Percentiles rank a stretch among this genome's conserved stretches.
Evolutionary conservation across 2,113 vertebrate species (phyloP).

Genomic region (Beaufortia kweichowensis): DNA sequence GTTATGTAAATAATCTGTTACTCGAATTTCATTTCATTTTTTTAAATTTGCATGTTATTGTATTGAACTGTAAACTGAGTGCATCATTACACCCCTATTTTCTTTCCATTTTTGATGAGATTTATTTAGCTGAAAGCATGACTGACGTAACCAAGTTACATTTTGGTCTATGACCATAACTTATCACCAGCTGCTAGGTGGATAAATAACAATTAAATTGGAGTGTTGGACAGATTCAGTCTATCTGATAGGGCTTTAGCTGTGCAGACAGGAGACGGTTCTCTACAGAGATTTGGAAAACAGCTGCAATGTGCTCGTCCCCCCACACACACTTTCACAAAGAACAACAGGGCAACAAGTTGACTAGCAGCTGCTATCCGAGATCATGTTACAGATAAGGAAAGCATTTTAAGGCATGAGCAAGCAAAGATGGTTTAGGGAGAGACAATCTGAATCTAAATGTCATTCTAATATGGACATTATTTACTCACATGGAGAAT

Average conservation of each 20-base stretch:
- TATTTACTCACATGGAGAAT: too few species aligned
- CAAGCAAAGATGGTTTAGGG: conserved; percentile 29
- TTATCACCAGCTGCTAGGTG: neutral
- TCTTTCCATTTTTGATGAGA: too few species aligned
- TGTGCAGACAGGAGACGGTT: conserved; percentile 3
- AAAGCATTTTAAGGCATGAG: conserved; percentile 42
- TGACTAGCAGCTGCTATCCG: conserved; percentile 49
- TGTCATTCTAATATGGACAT: neutral
- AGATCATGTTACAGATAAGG: conserved; percentile 54
- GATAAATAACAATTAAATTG: neutral
- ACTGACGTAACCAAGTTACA: neutral
- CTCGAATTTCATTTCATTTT: too few species aligned
- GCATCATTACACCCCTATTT: too few species aligned
- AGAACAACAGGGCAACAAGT: conserved; percentile 53
- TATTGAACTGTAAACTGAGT: too few species aligned
- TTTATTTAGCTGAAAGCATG: too few species aligned
- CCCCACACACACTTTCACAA: conserved; percentile 40
- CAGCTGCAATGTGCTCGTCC: conserved; percentile 38
- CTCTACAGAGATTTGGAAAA: conserved; percentile 28
- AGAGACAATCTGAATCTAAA: neutral
- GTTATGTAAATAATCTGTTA: too few species aligned
- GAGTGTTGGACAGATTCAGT: neutral
- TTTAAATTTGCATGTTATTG: too few species aligned
- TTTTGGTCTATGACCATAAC: neutral
- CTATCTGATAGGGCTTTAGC: neutral